A percentile compares a stretch with the other conserved stretches of the same genome.
Conservation (phyloP, 2,113 vertebrate species). For the Sturnira hondurensis region DNA sequence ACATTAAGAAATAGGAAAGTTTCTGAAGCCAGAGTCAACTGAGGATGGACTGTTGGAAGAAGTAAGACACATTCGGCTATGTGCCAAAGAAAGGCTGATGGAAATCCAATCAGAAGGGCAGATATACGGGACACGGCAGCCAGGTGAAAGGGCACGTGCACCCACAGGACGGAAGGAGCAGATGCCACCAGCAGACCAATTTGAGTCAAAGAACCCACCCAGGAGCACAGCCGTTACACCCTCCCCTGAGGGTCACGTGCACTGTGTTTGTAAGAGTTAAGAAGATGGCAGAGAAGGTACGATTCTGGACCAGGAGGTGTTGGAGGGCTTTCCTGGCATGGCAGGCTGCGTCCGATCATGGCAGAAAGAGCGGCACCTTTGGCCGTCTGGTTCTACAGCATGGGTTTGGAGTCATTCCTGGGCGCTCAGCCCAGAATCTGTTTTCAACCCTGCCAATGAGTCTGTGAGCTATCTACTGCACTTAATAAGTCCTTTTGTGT, state of each 20-base stretch:
- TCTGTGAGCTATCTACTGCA: neutral
- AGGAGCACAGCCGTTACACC: too few species aligned
- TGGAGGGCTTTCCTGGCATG: neutral
- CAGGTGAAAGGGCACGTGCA: neutral
- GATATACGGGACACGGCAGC: neutral
- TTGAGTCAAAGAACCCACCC: neutral
- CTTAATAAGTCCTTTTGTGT: neutral
- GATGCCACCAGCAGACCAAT: neutral
- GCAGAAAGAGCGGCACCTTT: neutral
- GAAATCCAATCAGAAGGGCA: neutral
- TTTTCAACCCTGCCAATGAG: neutral
- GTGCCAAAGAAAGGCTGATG: neutral
- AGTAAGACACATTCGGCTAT: neutral
- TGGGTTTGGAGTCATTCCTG: neutral
- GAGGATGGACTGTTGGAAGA: neutral
- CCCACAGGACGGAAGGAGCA: neutral
- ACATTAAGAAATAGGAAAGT: neutral
- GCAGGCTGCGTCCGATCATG: too few species aligned
- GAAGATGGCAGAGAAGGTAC: neutral
- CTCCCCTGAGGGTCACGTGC: accelerated
- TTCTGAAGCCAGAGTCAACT: neutral
- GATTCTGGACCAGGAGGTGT: neutral
- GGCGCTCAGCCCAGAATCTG: neutral
- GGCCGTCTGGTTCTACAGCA: neutral
- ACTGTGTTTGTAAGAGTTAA: neutral